Conservation (phyloP, 2,113 vertebrate genomes). For the Mustela nigripes region DNA sequence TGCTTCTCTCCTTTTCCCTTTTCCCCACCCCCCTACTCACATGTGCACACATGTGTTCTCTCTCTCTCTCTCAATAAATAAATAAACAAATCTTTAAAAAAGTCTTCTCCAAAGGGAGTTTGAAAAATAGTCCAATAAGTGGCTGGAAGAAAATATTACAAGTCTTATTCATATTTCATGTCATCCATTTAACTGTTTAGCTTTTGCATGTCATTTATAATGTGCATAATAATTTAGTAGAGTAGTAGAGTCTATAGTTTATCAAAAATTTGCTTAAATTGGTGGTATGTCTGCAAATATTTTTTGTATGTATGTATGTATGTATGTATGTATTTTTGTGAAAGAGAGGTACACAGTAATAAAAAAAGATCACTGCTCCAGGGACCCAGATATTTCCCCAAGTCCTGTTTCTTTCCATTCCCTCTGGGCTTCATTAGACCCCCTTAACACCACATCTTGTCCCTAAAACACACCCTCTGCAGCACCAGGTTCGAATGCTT, state of each 20-base stretch:
- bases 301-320: not conserved
- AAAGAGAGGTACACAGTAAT: not conserved
- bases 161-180: not conserved
- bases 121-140: not conserved
- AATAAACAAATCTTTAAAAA: not conserved
- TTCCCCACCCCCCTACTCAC: too few species aligned
- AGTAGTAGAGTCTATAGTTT: not conserved
- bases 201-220: not conserved
- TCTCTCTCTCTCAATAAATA: too few species aligned
- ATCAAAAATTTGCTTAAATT: not conserved
- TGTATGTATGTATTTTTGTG: not conserved
- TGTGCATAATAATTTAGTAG: not conserved
- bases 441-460: too few species aligned
- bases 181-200: not conserved
- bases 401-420: too few species aligned
- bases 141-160: not conserved
- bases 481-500: too few species aligned
- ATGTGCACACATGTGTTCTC: too few species aligned
- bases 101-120: not conserved
- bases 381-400: too few species aligned
- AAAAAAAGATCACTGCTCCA: not conserved
- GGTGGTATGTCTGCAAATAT: not conserved
- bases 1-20: not conserved
- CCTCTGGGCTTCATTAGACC: too few species aligned
- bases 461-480: too few species aligned